Conservation (phyloP, 1,140 invertebrate species). For the Mercenaria mercenaria region DNA sequence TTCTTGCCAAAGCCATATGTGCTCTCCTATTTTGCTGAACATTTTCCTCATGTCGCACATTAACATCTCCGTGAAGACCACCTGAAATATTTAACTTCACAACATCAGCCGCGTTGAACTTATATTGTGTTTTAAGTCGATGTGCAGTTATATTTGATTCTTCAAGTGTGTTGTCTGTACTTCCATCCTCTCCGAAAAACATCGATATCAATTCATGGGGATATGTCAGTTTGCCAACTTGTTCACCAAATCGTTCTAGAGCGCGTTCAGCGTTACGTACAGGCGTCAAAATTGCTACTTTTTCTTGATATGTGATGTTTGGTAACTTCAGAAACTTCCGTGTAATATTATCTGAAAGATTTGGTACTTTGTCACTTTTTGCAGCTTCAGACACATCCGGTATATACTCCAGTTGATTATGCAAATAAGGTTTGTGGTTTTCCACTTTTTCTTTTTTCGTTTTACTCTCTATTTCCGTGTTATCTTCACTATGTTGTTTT, state of each 20-base stretch:
- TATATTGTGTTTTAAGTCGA: conserved; percentile 63
- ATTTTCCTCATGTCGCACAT: conserved; percentile 50
- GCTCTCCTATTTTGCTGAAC: conserved; percentile 72
- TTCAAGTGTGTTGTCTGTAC: conserved; percentile 75
- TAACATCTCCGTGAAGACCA: conserved; percentile 66
- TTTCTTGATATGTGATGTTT: conserved; percentile 53
- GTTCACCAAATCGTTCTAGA: conserved; percentile 66
- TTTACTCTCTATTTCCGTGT: too few relatives aligned
- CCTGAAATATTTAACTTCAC: conserved; percentile 73
- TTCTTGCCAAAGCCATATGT: conserved; percentile 81
- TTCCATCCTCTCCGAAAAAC: conserved; percentile 81
- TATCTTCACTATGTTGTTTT: too few relatives aligned
- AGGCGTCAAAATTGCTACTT: conserved; percentile 79
- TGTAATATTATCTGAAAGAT: conserved; percentile 59
- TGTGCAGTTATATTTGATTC: conserved; percentile 64
- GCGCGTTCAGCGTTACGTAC: conserved; percentile 75
- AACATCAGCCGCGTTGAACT: conserved; percentile 67
- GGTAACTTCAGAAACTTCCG: conserved; percentile 63
- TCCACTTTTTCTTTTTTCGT: too few relatives aligned
- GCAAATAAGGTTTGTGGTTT: too few relatives aligned
- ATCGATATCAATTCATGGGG: conserved; percentile 79
- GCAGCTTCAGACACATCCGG: conserved; percentile 73
- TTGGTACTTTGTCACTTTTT: conserved; percentile 66
- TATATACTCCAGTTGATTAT: conserved; percentile 56
- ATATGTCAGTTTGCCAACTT: conserved; percentile 77